These are phyloP conservation scores for Trichosurus vulpecula DNA, from an alignment of 2,797 vertebrate genomes.

Conservation along the genomic window DNA sequence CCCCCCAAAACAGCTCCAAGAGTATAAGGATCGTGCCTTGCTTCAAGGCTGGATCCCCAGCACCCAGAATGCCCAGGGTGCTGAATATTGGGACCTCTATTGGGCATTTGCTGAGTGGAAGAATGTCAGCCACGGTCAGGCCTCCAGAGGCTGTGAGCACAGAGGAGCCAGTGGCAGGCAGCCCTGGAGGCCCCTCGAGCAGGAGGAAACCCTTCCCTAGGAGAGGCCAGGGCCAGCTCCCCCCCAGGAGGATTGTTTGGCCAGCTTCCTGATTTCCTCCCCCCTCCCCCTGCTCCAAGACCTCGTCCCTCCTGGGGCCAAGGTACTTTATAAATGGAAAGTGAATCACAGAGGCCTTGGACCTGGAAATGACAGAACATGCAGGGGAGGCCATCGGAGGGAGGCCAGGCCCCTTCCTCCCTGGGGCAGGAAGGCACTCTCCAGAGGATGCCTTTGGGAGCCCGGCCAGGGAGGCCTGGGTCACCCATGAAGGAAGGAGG, in stretches of 20 bases:
- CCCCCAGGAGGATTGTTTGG: constrained; percentile 84
- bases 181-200: constrained; percentile 71
- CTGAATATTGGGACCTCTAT: background rate
- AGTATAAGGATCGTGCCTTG: background rate
- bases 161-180: background rate
- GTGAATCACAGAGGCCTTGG: constrained; percentile 83
- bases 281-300: constrained; percentile 79
- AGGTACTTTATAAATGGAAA: constrained; percentile 88
- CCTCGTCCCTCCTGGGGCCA: constrained; percentile 82
- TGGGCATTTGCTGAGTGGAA: background rate
- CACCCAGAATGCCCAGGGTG: background rate
- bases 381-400: constrained; percentile 78
- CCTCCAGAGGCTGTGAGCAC: background rate
- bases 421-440: constrained; percentile 84
- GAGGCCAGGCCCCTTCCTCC: constrained; percentile 85
- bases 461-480: constrained; percentile 81
- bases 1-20: background rate
- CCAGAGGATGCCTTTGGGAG: constrained; percentile 81
- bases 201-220: constrained; percentile 87
- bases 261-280: constrained; percentile 86
- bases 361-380: constrained; percentile 87
- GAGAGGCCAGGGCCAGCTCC: constrained; percentile 73
- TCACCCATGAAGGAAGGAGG: constrained; percentile 72
- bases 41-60: background rate
- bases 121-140: no score